Evolutionary conservation across 2,797 vertebrate genomes (phyloP).

Genomic region (Chiloscyllium punctatum): DNA sequence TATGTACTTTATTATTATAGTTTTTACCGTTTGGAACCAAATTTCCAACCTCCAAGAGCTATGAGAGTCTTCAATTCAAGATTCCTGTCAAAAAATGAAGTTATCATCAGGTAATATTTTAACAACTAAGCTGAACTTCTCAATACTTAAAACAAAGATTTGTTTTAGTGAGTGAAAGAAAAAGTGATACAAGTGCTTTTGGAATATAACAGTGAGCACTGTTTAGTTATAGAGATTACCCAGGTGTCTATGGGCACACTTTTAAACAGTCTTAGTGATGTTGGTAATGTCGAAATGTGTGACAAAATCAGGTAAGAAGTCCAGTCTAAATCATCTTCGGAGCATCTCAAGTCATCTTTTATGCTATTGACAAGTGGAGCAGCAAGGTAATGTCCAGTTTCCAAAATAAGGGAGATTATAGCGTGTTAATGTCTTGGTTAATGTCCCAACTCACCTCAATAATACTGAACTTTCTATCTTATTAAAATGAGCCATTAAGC

Average conservation of each 20-base stretch:
- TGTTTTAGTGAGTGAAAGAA: not conserved
- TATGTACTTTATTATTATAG: not conserved
- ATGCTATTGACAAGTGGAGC: no score
- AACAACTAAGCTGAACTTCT: not conserved
- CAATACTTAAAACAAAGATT: not conserved
- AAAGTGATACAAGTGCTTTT: not conserved
- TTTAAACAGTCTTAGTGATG: no score
- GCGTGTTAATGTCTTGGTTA: no score
- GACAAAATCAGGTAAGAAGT: no score
- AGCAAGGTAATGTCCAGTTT: no score
- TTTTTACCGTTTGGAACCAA: not conserved
- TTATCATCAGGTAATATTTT: not conserved
- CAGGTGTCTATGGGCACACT: not conserved
- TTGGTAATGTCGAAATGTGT: no score
- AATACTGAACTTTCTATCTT: no score
- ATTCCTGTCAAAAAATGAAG: constrained; percentile 10
- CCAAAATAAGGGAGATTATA: no score
- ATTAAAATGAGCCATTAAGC: no score
- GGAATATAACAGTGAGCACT: not conserved
- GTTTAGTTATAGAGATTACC: not conserved
- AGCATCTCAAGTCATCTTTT: no score
- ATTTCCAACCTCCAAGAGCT: not conserved
- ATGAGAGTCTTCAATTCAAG: not conserved
- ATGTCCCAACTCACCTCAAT: no score
- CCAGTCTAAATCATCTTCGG: no score